Base-by-base conservation (phyloP, 2,113 vertebrate species). In the pig (Sus scrofa) region DNA sequence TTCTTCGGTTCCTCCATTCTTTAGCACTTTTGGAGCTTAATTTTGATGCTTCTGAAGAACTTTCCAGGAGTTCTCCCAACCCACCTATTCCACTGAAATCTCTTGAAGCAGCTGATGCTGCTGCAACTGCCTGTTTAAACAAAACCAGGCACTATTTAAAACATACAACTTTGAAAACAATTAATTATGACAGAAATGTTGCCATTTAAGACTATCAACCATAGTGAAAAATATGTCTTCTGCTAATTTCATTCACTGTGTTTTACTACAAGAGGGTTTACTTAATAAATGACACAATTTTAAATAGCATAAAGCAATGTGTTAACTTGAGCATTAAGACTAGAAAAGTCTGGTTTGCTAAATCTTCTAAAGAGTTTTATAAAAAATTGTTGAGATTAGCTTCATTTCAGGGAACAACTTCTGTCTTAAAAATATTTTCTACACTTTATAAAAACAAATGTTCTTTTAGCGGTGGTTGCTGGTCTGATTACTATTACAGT, bases 21-120 rank as follows among this genome's bases (percentile, higher is more conserved):
- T 99, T 99, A 96, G 99, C 99, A 97, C 99, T 99, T 98, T 99
- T 99, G 86, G 99, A 99, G 97, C 99, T 99, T 97, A 99, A 98
- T 96, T 99, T 99, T n/a, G 99, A 99, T 82, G 98, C 98, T 86
- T 99, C 99, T 26, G 99, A 99, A 85, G 99, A 99, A 97, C 99
- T 99, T 97, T 99, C 99, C 95, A 99, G 96, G 86, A 99, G 98
- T 82, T 99, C 99, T 97, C 99, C 99, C 95, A 99, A 90, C 34
- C 98, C 99, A 7, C 98, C 99, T 65, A 98, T 98, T 87, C 99
- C 99, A 91, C 99, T 99, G 92, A 98, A 98, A 96, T 98, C 98
- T 97, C 99, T 99, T 50, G 98, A 99, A 83, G 98, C 99, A 58
- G 98, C 98, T 5, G 98, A 98, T 68, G 98, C 98, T 0, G 98